phyloP scores from a whole-genome alignment of 1,140 invertebrate genomes.

The Sipha flava region DNA sequence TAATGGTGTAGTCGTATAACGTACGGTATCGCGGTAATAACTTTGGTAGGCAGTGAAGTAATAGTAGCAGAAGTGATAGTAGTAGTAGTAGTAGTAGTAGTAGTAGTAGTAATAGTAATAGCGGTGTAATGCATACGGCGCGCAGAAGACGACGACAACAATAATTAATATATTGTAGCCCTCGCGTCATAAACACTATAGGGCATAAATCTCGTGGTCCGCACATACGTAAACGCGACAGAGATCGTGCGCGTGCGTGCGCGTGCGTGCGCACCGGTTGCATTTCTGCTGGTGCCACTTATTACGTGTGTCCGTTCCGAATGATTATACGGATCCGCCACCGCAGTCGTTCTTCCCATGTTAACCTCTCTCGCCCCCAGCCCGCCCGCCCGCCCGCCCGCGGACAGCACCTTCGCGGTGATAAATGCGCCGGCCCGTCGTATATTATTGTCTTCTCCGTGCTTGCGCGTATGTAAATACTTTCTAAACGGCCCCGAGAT shows the following conservation, averaged over 20 bases:
- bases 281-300: neutral
- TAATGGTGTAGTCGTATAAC: neutral
- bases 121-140: neutral
- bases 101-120: neutral
- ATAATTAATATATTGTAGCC: constrained; percentile 17
- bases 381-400: neutral
- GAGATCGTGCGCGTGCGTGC: neutral
- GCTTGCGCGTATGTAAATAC: neutral
- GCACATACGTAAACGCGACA: neutral
- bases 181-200: constrained; percentile 15
- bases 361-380: neutral
- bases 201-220: neutral
- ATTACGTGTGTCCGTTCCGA: constrained; percentile 15
- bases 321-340: neutral
- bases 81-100: too few relatives aligned
- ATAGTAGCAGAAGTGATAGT: too few relatives aligned
- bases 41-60: too few relatives aligned
- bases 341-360: neutral
- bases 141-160: neutral
- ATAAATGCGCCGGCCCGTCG: neutral
- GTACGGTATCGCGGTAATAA: too few relatives aligned
- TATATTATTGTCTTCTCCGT: neutral
- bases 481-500: constrained; percentile 18
- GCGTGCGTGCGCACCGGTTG: neutral
- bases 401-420: too few relatives aligned